A percentile compares a stretch with the other conserved stretches of the same genome.
Conservation (phyloP, 2,888 invertebrate species). For the Pilophorus perplexus region DNA sequence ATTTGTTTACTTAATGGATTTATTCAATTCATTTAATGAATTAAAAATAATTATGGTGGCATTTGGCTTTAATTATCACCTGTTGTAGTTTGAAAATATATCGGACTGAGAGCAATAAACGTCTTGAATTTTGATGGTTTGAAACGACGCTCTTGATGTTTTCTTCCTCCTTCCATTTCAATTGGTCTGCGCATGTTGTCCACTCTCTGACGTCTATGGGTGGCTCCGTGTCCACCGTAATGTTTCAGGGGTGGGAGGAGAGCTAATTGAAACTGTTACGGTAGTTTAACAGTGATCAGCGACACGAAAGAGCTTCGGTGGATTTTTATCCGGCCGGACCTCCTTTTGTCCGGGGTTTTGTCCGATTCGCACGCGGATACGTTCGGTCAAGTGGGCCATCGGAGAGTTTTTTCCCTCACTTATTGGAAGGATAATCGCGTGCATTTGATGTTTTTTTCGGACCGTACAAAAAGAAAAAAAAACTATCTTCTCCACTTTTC, state of each 20-base stretch:
- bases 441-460: no score
- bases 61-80: no score
- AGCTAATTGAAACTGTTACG: conserved; percentile 35
- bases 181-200: background rate
- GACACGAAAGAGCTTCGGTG: conserved; percentile 18
- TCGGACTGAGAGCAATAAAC: background rate
- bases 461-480: no score
- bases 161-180: background rate
- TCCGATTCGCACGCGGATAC: background rate
- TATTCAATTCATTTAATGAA: no score
- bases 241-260: background rate
- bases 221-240: background rate
- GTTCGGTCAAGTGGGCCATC: background rate
- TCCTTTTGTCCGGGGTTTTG: background rate
- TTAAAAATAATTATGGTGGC: no score
- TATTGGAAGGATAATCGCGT: no score
- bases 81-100: no score
- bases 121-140: conserved; percentile 3
- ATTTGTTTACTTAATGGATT: no score
- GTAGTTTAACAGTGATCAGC: conserved; percentile 34
- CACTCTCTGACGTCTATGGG: background rate
- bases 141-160: no score
- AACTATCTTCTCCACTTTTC: no score
- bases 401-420: no score
- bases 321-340: conserved; percentile 22